Conservation (phyloP, 2,797 vertebrate species). For the Rhincodon typus region DNA sequence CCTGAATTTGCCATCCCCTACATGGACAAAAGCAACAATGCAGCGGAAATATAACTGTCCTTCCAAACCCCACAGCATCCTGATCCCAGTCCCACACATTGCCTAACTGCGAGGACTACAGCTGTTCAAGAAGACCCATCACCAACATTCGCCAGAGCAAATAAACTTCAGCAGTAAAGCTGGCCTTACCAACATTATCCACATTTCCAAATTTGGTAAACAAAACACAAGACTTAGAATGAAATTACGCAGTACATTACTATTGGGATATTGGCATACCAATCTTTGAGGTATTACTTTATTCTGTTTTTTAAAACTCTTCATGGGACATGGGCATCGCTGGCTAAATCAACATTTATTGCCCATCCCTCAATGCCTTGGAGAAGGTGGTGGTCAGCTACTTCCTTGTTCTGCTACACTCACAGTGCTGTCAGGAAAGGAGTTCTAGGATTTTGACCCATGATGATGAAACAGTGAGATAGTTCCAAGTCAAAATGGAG, state of each 20-base stretch:
- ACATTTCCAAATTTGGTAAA: not conserved
- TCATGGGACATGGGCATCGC: not conserved
- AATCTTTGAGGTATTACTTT: not conserved
- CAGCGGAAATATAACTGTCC: too few relatives aligned
- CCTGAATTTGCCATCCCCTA: too few relatives aligned
- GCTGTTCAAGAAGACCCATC: too few relatives aligned
- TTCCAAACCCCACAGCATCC: too few relatives aligned
- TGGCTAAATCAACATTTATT: not conserved
- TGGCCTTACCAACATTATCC: not conserved
- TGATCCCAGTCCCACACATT: too few relatives aligned
- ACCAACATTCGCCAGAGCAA: too few relatives aligned
- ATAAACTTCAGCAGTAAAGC: too few relatives aligned
- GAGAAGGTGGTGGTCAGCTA: not conserved
- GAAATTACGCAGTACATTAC: not conserved
- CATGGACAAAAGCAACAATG: too few relatives aligned
- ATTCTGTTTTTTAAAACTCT: not conserved
- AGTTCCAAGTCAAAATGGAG: not conserved
- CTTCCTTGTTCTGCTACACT: not conserved
- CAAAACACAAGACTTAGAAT: not conserved
- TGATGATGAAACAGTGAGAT: not conserved
- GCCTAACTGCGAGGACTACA: too few relatives aligned
- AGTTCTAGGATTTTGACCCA: not conserved
- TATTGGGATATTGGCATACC: not conserved
- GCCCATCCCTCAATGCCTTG: not conserved
- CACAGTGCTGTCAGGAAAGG: not conserved